Evolutionary conservation across 2,113 vertebrate species (phyloP), one percentile per base, ranked within the genome.

Genomic region (Cheilinus undulatus): DNA sequence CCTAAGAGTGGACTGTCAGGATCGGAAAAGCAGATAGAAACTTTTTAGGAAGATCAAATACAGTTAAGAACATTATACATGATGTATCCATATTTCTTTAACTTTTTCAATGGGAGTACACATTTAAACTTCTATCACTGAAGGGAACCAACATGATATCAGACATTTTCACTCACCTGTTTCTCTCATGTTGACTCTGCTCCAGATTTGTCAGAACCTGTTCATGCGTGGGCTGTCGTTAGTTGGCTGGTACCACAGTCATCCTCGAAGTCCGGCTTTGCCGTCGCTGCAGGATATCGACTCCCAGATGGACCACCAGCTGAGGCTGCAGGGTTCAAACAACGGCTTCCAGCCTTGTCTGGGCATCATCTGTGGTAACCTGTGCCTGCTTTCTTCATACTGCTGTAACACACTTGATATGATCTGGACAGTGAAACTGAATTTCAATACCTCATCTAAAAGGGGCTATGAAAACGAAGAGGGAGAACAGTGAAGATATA

Each of bases 171-270:
- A 40, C 22, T 40, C 26, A 56, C 24, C 49, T 7, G 12, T 8
- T 1, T 53, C 45, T 20, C 17, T 62, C 3, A 3, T 38, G 27
- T 30, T 14, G 2, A 3, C 1, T 70, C 17, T 57, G 27, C 56
- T 62, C 3, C 84, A 99, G 97, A 97, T 99, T 83, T 96, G 95
- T 86, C 97, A 99, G 93, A 97, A 95, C 88, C 94, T 98, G 73
- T 96, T 97, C 80, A 94, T 98, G 91, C 94, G 96, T 0, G 96
- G 97, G 7, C 92, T 99, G 60, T 97, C 96, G 2, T 83, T 98
- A 91, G 97, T 98, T 80, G 97, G 97, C 9, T 99, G 97, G 97
- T 99, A 98, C 91, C 97, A 99, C 92, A 99, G 97, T 88, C 97
- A 98, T 89, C 97, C 97, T 0, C 93, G 96, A 22, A 93, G 95